phyloP scores from a whole-genome alignment of 53 echinoderm and acorn worm genomes.

The Pentamera pediparva region DNA sequence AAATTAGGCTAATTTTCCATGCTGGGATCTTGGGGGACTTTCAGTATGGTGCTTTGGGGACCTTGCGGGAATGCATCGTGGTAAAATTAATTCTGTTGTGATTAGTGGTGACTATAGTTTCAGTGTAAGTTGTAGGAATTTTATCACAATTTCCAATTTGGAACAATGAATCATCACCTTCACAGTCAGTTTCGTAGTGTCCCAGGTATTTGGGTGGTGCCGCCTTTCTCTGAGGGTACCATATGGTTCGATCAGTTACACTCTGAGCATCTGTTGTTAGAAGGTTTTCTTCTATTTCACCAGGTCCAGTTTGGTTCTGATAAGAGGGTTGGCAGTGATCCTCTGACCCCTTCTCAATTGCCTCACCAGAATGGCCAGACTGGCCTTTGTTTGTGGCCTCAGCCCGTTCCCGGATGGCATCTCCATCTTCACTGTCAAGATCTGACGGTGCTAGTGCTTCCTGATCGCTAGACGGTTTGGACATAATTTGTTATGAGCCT shows the following conservation, averaged over 20 bases:
- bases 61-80: too few species aligned
- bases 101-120: too few species aligned
- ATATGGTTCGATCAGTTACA: neutral
- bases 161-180: neutral
- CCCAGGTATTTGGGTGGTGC: neutral
- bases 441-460: neutral
- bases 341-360: neutral
- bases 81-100: too few species aligned
- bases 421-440: neutral
- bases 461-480: neutral
- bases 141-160: neutral
- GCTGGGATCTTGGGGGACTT: too few species aligned
- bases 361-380: neutral
- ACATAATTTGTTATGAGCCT: constrained; percentile 22
- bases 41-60: too few species aligned
- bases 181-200: neutral
- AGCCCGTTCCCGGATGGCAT: neutral
- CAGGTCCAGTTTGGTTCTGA: neutral
- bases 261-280: neutral
- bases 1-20: too few species aligned
- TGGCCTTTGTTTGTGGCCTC: neutral
- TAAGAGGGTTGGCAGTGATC: neutral
- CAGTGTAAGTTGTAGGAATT: neutral
- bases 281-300: neutral
- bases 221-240: neutral